phyloP scores from a whole-genome alignment of 2,888 invertebrate species.

The Drosophila conformis region DNA sequence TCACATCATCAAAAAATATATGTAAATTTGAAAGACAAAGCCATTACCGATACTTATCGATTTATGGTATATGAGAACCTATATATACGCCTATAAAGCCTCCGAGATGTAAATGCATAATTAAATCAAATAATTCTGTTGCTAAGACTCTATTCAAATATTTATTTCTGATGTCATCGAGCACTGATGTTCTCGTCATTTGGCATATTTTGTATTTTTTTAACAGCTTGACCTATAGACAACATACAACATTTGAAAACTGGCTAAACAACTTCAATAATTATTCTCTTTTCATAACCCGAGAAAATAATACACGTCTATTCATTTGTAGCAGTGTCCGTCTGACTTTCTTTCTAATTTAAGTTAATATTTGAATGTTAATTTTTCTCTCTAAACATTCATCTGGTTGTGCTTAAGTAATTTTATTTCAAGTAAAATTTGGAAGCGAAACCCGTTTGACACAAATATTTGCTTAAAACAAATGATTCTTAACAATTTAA shows the following conservation, averaged over 20 bases:
- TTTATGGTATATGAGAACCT: background rate
- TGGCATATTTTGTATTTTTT: background rate
- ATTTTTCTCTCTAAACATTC: background rate
- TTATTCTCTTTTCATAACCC: background rate
- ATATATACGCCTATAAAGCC: background rate
- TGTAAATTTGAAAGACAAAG: background rate
- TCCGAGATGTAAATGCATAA: background rate
- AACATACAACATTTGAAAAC: slow-evolving; percentile 26
- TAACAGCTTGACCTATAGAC: slow-evolving; percentile 17
- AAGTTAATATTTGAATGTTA: background rate
- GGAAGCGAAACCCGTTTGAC: background rate
- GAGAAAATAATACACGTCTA: background rate
- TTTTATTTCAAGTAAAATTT: background rate
- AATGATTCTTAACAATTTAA: background rate
- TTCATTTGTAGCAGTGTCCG: background rate
- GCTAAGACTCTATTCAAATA: background rate
- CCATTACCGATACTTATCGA: background rate
- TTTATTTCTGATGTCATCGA: slow-evolving; percentile 2
- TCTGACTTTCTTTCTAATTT: background rate
- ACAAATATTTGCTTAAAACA: background rate
- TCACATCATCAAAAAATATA: background rate
- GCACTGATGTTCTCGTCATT: background rate
- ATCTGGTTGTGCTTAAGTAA: background rate
- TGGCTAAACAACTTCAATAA: slow-evolving; percentile 19
- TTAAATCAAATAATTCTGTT: background rate